These are phyloP conservation scores for Electrophaes corylata DNA, from an alignment of 2,888 invertebrate species.

Conservation along the genomic window DNA sequence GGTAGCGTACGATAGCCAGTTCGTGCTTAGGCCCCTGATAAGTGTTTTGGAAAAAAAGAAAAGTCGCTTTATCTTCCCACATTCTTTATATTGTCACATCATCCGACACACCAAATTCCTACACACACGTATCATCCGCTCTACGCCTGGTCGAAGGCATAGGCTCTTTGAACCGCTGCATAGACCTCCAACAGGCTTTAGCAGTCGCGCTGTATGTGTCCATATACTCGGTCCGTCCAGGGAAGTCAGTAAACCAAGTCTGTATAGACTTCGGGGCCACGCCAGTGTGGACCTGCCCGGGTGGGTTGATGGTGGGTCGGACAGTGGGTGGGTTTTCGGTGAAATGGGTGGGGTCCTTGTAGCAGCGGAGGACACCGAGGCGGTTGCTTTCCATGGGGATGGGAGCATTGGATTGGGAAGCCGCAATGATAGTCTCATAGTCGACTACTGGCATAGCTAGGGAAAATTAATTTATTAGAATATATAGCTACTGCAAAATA, in stretches of 20 bases:
- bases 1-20: too few species aligned
- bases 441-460: conserved; percentile 79
- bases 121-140: conserved; percentile 82
- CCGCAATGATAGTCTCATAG: conserved; percentile 84
- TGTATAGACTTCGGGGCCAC: conserved; percentile 77
- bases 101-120: conserved; percentile 19
- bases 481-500: too few species aligned
- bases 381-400: conserved; percentile 83
- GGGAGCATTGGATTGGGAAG: conserved; percentile 84
- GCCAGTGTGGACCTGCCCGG: conserved; percentile 63
- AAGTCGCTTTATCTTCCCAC: conserved; percentile 56
- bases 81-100: conserved; percentile 42
- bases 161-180: conserved; percentile 86
- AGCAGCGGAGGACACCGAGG: conserved; percentile 83
- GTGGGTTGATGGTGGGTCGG: conserved; percentile 83
- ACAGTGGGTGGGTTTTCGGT: conserved; percentile 75
- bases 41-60: background rate
- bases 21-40: too few species aligned
- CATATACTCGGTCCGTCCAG: conserved; percentile 86
- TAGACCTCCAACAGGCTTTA: conserved; percentile 83
- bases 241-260: conserved; percentile 82
- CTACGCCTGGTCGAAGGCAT: conserved; percentile 85
- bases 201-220: conserved; percentile 86
- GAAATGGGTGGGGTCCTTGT: conserved; percentile 86
- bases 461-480: background rate